phyloP scores from a whole-genome alignment of 2,888 invertebrate species.

The Cataglyphis cursor region DNA sequence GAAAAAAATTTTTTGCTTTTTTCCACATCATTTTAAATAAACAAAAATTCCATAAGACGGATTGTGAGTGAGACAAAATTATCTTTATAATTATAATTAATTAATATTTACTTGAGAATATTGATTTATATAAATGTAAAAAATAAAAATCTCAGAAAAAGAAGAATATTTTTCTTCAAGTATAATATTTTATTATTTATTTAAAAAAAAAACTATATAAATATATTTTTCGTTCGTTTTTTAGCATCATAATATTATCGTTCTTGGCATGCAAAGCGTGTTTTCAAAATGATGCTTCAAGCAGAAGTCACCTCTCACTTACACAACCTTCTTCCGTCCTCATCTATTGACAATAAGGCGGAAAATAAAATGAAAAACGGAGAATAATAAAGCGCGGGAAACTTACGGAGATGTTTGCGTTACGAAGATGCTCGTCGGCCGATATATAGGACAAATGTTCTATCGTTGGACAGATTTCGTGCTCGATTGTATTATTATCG shows the following conservation, averaged over 20 bases:
- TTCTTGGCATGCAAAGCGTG: background rate
- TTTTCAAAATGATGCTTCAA: background rate
- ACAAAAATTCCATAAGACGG: constrained; percentile 3
- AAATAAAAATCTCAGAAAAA: background rate
- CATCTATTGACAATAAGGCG: background rate
- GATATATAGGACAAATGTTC: constrained; percentile 88
- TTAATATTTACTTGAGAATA: background rate
- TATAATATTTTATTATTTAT: background rate
- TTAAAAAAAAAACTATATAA: background rate
- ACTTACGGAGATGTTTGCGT: constrained; percentile 89
- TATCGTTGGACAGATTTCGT: constrained; percentile 90
- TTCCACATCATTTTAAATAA: background rate
- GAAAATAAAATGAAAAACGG: background rate
- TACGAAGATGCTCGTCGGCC: constrained; percentile 87
- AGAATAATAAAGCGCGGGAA: constrained; percentile 10
- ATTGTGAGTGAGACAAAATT: background rate
- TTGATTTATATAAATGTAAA: background rate
- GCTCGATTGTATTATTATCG: constrained; percentile 89
- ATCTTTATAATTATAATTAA: background rate
- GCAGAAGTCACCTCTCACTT: background rate
- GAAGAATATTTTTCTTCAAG: background rate
- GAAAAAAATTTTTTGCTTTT: background rate
- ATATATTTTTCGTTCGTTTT: background rate
- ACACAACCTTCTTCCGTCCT: background rate
- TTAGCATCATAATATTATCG: background rate